Base-by-base conservation (phyloP, 2,113 vertebrate genomes). In the Cinclus mexicanus region DNA sequence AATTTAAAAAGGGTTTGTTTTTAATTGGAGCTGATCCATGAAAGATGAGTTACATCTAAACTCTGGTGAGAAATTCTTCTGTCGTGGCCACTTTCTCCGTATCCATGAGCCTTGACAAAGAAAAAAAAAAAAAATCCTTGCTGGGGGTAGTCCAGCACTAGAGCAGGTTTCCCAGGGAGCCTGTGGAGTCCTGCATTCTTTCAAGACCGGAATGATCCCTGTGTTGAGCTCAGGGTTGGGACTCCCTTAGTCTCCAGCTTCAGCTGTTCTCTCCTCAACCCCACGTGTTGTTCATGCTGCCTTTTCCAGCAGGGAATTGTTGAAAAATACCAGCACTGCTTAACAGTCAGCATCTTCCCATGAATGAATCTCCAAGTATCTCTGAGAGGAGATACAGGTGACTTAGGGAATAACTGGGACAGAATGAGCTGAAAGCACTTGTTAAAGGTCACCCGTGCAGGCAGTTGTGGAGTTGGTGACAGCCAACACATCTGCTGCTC, bases 71-170 rank as follows among this genome's bases (percentile, higher is more conserved):
- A 87, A 92, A 47, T 85, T 64, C 56, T 42, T 18, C 39, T 85
- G 2, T 52, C 6, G 1, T 19, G 13, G 55, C 2, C 11, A 1
- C 4, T 26, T 55, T 72, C 26, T 72, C 17, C 39, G 10, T 33
- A 33, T 47, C 35, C 19, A 13, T 9, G 12, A 44, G 4, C n/a
- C 19, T 47, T 65, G 37, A 41, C 24, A 26, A 7, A n/a, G 28
- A 19, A 7, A 22, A 76, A 44, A 50, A 44, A 46, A 44, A 46
- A 39, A 46, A 46, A 2, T 37, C 29, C 24, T 20, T 5, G 2
- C 17, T 44, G 14, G 44, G 35, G 20, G 14, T 14, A 26, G n/a
- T 41, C 25, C 65, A 82, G 42, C 37, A 14, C 11, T 31, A 39
- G 31, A 49, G 23, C 13, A 63, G 39, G 7, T 24, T 77, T 24